A percentile compares a stretch with the other conserved stretches of the same genome.
Conservation (phyloP, 2,888 invertebrate species). For the Cantharis lateralis region DNA sequence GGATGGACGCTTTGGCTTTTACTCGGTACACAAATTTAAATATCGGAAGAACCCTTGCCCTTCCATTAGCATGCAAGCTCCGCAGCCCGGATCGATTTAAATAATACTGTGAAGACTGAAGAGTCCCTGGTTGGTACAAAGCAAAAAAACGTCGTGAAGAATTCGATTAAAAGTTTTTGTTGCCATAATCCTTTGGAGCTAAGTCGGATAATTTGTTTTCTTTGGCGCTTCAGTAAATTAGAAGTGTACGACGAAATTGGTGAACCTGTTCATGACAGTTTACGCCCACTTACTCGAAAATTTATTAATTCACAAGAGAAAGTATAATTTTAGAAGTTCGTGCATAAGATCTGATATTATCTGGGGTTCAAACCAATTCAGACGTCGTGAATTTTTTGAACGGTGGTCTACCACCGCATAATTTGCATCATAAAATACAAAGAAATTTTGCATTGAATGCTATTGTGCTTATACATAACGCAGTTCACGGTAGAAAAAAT, state of each 20-base stretch:
- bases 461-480: not conserved
- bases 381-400: not conserved
- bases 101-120: not conserved
- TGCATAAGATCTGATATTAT: not conserved
- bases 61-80: not conserved
- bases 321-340: not conserved
- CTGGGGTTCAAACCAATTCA: not conserved
- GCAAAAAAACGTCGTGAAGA: not conserved
- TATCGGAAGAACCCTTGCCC: not conserved
- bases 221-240: not conserved
- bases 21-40: not conserved
- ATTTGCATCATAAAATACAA: not conserved
- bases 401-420: not conserved
- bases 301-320: not conserved
- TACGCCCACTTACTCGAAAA: conserved; percentile 4
- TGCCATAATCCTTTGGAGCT: not conserved
- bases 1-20: not conserved
- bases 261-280: conserved; percentile 1
- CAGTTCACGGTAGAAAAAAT: not conserved
- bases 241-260: not conserved
- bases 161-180: not conserved
- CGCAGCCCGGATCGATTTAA: not conserved
- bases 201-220: not conserved
- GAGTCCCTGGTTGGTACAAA: not conserved
- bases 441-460: conserved; percentile 2